phyloP scores from a whole-genome alignment of 2,888 invertebrate genomes.

The Digitonthophagus gazella region DNA sequence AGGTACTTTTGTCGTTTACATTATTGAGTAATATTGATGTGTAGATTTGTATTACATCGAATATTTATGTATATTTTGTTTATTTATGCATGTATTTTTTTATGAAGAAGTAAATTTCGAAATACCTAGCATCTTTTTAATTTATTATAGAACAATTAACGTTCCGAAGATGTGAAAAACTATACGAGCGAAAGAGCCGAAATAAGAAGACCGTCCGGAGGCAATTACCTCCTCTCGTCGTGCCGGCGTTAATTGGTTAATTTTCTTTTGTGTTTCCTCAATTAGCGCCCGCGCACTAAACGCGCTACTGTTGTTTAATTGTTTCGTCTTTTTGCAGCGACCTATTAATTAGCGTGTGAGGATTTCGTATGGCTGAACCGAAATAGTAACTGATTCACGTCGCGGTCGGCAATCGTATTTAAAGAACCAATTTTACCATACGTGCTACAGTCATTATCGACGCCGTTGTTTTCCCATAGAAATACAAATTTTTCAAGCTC shows the following conservation, averaged over 20 bases:
- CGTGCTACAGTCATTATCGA: not conserved
- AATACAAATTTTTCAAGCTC: not conserved
- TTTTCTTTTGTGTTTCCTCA: constrained; percentile 12
- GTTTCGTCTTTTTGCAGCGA: constrained; percentile 12
- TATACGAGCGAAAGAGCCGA: constrained; percentile 1
- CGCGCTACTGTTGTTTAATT: constrained; percentile 11
- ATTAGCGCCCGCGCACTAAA: constrained; percentile 8
- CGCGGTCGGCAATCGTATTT: not conserved
- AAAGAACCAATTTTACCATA: not conserved
- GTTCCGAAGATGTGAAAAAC: constrained; percentile 8
- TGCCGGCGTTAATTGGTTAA: constrained; percentile 6
- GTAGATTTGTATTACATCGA: too few species aligned
- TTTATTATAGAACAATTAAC: constrained; percentile 4
- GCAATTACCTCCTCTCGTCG: constrained; percentile 6
- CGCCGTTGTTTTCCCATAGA: not conserved
- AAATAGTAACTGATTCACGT: not conserved
- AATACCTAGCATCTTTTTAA: not conserved
- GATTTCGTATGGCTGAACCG: constrained; percentile 1
- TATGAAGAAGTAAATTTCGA: not conserved
- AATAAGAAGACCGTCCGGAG: constrained; percentile 1
- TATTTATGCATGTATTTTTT: too few species aligned
- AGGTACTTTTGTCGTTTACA: too few species aligned
- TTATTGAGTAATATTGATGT: too few species aligned
- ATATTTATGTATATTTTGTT: too few species aligned
- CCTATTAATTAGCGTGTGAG: constrained; percentile 8